Conservation (phyloP, 2,888 invertebrate genomes). For the Plemyria rubiginata region DNA sequence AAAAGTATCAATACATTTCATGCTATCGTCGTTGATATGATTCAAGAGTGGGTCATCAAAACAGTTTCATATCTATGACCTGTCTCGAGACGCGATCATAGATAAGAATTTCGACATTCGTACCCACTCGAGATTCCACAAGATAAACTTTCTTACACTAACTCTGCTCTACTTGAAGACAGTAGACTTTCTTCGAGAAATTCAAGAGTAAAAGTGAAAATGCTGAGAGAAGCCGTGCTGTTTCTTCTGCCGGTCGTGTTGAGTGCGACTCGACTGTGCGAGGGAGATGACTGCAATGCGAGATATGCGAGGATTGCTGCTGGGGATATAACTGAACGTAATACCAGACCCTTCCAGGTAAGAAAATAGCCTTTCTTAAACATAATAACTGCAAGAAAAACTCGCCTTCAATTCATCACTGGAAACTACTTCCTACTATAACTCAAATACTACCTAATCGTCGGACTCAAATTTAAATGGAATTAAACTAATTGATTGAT, state of each 20-base stretch:
- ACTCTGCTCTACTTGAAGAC: conserved; percentile 4
- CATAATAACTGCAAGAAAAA: no score
- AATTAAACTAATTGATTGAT: no score
- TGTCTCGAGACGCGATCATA: conserved; percentile 41
- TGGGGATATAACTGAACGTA: conserved; percentile 59
- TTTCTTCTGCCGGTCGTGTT: conserved; percentile 51
- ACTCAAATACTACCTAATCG: no score
- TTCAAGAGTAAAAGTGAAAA: conserved; percentile 38
- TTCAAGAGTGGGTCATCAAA: conserved; percentile 26
- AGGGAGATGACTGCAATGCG: conserved; percentile 47
- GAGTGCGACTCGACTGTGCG: conserved; percentile 53
- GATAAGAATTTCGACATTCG: conserved; percentile 40
- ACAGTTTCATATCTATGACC: conserved; percentile 27
- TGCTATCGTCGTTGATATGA: not conserved
- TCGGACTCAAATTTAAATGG: no score
- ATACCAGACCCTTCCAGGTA: conserved; percentile 75
- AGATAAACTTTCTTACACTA: conserved; percentile 54
- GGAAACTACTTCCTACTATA: no score
- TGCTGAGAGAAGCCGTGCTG: conserved; percentile 53
- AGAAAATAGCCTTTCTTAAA: no score
- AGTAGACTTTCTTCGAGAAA: not conserved
- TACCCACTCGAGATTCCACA: conserved; percentile 39
- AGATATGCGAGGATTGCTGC: conserved; percentile 57
- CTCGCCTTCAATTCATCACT: no score
- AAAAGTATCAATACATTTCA: no score